Percentiles rank a stretch among this genome's conserved stretches.
These are phyloP conservation scores for Lepidochrysops patricia DNA, from an alignment of 2,888 invertebrate genomes.

Conservation along the genomic window DNA sequence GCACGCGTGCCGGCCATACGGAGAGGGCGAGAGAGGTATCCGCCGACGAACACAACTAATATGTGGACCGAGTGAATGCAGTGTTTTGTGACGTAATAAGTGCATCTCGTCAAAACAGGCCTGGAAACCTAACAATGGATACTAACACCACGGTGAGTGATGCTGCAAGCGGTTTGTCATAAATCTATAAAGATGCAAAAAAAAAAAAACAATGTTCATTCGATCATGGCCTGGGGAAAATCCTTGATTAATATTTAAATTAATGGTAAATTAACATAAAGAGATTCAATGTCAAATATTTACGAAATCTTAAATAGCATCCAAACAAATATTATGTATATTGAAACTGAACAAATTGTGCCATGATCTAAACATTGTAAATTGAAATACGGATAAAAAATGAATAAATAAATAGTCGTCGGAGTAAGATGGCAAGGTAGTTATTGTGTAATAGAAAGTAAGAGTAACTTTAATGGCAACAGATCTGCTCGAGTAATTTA, in stretches of 20 bases:
- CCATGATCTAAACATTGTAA: neutral
- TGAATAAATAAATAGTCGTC: neutral
- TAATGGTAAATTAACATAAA: neutral
- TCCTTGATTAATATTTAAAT: conserved; percentile 4
- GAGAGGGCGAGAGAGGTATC: conserved; percentile 72
- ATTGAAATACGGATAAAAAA: neutral
- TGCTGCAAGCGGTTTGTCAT: conserved; percentile 12
- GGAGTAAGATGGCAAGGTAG: neutral
- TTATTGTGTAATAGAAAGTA: conserved; percentile 11
- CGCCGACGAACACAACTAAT: conserved; percentile 41
- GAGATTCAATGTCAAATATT: neutral
- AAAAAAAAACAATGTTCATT: neutral
- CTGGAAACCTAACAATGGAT: conserved; percentile 58
- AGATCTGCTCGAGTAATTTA: conserved; percentile 1
- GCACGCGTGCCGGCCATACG: conserved; percentile 69
- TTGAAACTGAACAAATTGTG: neutral
- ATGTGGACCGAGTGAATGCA: conserved; percentile 70
- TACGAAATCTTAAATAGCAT: neutral
- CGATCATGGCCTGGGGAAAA: neutral
- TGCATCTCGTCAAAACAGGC: conserved; percentile 36
- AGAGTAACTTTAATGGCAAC: conserved; percentile 2
- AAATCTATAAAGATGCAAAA: neutral
- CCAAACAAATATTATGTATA: neutral
- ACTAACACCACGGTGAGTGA: conserved; percentile 62
- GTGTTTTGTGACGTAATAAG: conserved; percentile 68